phyloP scores from a whole-genome alignment of 37 sponge, comb jelly and placozoan genomes.

The Aphrocallistes beatrix region DNA sequence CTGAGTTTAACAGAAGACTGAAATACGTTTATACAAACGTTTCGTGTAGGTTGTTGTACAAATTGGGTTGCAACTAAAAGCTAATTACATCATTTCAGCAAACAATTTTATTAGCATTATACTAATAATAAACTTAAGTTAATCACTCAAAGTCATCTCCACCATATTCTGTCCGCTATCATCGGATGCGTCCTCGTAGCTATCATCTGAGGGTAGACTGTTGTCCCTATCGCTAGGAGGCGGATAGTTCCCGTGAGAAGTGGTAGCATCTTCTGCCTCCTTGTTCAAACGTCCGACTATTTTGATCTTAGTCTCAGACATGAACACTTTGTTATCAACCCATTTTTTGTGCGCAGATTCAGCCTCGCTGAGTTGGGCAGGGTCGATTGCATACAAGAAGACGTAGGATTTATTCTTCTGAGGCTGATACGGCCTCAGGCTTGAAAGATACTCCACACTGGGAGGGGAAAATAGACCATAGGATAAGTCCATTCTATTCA shows the following conservation, averaged over 20 bases:
- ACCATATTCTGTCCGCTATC: conserved; percentile 16
- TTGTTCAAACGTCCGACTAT: neutral
- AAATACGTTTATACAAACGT: too few relatives aligned
- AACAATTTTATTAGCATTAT: neutral
- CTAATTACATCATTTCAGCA: too few relatives aligned
- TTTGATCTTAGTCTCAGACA: neutral
- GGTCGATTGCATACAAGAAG: neutral
- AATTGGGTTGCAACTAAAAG: too few relatives aligned
- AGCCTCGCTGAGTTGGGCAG: neutral
- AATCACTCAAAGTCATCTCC: conserved; percentile 6
- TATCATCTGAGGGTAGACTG: neutral
- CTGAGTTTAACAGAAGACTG: too few relatives aligned
- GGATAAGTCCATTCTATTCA: neutral
- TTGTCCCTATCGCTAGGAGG: neutral
- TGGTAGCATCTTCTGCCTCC: neutral
- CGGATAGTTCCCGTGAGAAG: neutral
- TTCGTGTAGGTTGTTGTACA: too few relatives aligned
- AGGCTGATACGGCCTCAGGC: neutral
- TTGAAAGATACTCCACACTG: neutral
- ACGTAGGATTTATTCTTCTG: neutral
- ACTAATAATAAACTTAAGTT: neutral
- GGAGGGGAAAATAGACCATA: neutral
- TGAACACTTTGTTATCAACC: neutral
- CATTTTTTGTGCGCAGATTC: neutral
- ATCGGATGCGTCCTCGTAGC: neutral